phyloP scores from a whole-genome alignment of 2,888 invertebrate species.

The Pardosa pseudoannulata region DNA sequence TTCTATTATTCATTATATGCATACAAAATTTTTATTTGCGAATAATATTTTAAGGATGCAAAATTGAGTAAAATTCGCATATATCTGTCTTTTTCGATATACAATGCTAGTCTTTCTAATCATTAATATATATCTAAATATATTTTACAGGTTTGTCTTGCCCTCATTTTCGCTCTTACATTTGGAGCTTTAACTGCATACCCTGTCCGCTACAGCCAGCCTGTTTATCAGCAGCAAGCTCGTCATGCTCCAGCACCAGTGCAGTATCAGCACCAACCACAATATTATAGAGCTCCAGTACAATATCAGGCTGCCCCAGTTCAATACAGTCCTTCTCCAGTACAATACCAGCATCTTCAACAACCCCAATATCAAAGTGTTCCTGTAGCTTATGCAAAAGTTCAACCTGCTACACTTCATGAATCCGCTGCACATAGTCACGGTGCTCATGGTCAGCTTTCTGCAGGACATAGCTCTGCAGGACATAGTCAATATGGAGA shows the following conservation, averaged over 20 bases:
- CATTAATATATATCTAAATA: no score
- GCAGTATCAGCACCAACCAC: conserved; percentile 2
- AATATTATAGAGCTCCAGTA: conserved; percentile 18
- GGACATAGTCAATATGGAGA: conserved; percentile 17
- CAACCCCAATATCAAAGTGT: conserved; percentile 29
- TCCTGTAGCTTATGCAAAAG: conserved; percentile 29
- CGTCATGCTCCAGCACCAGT: background rate
- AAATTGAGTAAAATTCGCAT: no score
- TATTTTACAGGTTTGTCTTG: background rate
- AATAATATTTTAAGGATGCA: no score
- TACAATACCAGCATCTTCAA: conserved; percentile 13
- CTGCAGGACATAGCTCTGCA: conserved; percentile 22
- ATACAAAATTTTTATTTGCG: no score
- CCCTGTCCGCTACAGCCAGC: background rate
- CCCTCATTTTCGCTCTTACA: background rate
- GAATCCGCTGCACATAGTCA: conserved; percentile 7
- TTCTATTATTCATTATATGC: no score
- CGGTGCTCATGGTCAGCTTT: conserved; percentile 34
- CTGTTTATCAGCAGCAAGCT: background rate
- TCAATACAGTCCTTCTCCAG: background rate
- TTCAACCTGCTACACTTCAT: conserved; percentile 13
- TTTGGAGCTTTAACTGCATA: background rate
- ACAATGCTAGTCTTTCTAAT: no score
- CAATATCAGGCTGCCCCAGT: conserved; percentile 16
- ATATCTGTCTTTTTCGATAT: no score